phyloP scores from a whole-genome alignment of 2,888 invertebrate genomes.

The Phyllotreta cruciferae region DNA sequence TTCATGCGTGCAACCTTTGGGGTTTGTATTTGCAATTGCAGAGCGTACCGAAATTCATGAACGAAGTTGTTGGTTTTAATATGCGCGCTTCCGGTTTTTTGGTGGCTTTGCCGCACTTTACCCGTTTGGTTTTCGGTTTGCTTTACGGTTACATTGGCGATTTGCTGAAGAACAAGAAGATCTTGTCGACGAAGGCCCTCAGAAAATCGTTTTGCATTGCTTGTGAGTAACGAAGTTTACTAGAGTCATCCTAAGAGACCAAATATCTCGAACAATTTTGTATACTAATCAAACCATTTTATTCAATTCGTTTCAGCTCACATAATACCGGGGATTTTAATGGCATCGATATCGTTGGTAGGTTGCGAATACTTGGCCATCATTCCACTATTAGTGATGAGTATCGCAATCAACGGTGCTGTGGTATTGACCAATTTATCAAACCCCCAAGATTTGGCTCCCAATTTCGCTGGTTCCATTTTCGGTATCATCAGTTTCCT shows the following conservation, averaged over 20 bases:
- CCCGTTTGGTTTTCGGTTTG: conserved; percentile 45
- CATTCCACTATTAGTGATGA: conserved; percentile 43
- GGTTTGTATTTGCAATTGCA: conserved; percentile 44
- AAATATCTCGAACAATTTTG: no score
- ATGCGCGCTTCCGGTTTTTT: conserved; percentile 46
- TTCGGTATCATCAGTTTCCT: conserved; percentile 50
- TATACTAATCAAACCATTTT: no score
- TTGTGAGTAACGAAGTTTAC: conserved; percentile 50
- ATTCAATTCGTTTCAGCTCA: no score
- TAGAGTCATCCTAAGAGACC: no score
- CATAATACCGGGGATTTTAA: conserved; percentile 63
- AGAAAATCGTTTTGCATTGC: no score
- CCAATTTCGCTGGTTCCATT: conserved; percentile 50
- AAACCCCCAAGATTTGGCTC: conserved; percentile 51
- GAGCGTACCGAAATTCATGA: conserved; percentile 44
- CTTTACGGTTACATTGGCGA: conserved; percentile 47
- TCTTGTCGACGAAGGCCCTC: conserved; percentile 37
- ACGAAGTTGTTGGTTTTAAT: conserved; percentile 44
- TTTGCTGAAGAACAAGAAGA: conserved; percentile 39
- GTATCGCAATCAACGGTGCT: conserved; percentile 49
- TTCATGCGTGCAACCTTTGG: conserved; percentile 47
- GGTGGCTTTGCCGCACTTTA: conserved; percentile 47
- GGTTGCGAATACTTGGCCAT: conserved; percentile 42
- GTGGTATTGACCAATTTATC: conserved; percentile 47
- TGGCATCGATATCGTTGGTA: conserved; percentile 48